phyloP scores from a whole-genome alignment of 2,888 invertebrate species.

The Netelia fuscicornis region DNA sequence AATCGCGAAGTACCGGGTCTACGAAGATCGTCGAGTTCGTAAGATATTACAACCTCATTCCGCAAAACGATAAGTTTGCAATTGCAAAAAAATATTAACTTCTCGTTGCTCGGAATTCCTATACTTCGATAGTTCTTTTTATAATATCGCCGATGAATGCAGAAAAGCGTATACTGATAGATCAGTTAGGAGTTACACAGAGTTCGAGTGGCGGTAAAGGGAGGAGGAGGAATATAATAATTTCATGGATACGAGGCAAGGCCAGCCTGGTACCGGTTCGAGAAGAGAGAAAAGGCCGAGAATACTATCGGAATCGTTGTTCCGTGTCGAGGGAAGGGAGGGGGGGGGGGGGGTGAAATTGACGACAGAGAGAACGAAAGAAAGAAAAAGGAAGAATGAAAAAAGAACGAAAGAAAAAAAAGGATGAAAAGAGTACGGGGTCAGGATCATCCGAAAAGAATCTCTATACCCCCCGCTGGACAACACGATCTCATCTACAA shows the following conservation, averaged over 20 bases:
- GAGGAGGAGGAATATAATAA: not conserved
- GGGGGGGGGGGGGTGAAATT: constrained; percentile 7
- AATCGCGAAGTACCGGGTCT: constrained; percentile 6
- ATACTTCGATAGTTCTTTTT: not conserved
- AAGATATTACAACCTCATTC: not conserved
- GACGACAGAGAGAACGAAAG: constrained; percentile 27
- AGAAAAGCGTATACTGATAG: not conserved
- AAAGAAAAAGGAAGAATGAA: not conserved
- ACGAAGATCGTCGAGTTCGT: not conserved
- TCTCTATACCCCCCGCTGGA: constrained; percentile 49
- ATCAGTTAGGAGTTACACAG: not conserved
- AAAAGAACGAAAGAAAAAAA: not conserved
- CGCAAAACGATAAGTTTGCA: not conserved
- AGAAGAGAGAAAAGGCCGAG: constrained; percentile 14
- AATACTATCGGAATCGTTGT: constrained; percentile 49
- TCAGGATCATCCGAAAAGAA: constrained; percentile 38
- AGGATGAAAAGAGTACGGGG: not conserved
- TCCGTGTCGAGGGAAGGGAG: constrained; percentile 12
- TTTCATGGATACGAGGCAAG: constrained; percentile 18
- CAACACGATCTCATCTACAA: constrained; percentile 47
- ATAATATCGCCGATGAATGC: constrained; percentile 7
- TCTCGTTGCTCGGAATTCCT: constrained; percentile 5
- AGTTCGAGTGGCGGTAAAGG: too few relatives aligned
- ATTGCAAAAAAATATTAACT: not conserved
- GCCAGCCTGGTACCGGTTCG: not conserved